Percentiles rank a stretch among this genome's conserved stretches.
Evolutionary conservation across 2,113 vertebrate species (phyloP).

Genomic region (Varanus komodoensis): DNA sequence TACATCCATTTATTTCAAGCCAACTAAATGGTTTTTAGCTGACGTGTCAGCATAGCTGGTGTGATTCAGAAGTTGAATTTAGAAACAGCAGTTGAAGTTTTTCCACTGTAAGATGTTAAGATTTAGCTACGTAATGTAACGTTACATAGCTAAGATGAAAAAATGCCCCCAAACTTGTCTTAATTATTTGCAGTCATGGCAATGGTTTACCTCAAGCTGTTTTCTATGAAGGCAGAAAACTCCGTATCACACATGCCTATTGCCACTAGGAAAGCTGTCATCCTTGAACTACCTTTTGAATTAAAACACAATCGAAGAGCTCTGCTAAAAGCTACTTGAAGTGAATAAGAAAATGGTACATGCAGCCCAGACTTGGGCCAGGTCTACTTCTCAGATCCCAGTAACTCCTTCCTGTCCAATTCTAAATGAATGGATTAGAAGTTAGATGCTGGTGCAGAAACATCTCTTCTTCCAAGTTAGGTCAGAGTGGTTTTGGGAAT

Average conservation of each 20-base stretch:
- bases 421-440: background rate
- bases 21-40: background rate
- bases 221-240: background rate
- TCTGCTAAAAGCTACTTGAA: background rate
- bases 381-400: background rate
- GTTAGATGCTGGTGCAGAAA: background rate
- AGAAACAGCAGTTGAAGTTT: background rate
- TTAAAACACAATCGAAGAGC: background rate
- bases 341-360: background rate
- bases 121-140: too few relatives aligned
- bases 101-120: background rate
- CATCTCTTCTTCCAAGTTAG: background rate
- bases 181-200: background rate
- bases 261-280: background rate
- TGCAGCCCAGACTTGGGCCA: background rate
- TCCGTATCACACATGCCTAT: background rate
- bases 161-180: background rate
- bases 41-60: background rate
- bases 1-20: background rate
- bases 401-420: background rate
- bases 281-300: background rate
- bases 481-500: too few relatives aligned
- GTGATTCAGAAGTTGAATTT: background rate
- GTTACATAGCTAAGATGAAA: too few relatives aligned
- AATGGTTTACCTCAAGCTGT: background rate